Evolutionary conservation across 2,888 invertebrate species (phyloP).

Genomic region (Acholoe squamosa): DNA sequence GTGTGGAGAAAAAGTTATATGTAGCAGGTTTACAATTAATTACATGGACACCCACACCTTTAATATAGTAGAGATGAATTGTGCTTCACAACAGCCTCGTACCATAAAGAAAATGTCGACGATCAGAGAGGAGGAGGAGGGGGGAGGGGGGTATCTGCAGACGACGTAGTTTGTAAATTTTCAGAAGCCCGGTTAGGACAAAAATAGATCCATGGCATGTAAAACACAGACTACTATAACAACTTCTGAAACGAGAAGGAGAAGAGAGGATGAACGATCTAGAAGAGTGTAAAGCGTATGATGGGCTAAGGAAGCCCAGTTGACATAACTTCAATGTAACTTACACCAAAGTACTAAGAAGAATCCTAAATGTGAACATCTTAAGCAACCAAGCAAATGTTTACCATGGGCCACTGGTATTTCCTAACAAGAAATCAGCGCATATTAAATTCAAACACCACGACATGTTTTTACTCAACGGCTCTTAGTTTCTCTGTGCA

Average conservation of each 20-base stretch:
- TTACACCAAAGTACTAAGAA: background rate
- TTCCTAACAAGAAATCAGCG: background rate
- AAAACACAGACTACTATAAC: too few species aligned
- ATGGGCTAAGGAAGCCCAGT: too few species aligned
- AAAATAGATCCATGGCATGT: too few species aligned
- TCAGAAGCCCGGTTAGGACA: too few species aligned
- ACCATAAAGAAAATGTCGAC: too few species aligned
- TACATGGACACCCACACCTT: background rate
- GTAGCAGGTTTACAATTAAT: background rate
- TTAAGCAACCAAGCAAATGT: conserved; percentile 8
- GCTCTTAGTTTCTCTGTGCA: background rate
- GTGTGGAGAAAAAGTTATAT: background rate
- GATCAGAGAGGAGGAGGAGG: too few species aligned
- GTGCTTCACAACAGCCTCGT: background rate
- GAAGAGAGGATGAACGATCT: too few species aligned
- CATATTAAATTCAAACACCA: background rate
- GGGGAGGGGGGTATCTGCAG: too few species aligned
- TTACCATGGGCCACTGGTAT: background rate
- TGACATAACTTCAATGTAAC: background rate
- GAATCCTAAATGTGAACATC: background rate
- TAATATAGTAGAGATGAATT: background rate
- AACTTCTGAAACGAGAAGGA: too few species aligned
- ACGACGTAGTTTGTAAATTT: too few species aligned
- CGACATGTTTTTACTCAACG: conserved; percentile 8
- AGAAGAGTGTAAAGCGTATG: too few species aligned